phyloP scores from a whole-genome alignment of 2,113 vertebrate species.

The Trematocara variabile region DNA sequence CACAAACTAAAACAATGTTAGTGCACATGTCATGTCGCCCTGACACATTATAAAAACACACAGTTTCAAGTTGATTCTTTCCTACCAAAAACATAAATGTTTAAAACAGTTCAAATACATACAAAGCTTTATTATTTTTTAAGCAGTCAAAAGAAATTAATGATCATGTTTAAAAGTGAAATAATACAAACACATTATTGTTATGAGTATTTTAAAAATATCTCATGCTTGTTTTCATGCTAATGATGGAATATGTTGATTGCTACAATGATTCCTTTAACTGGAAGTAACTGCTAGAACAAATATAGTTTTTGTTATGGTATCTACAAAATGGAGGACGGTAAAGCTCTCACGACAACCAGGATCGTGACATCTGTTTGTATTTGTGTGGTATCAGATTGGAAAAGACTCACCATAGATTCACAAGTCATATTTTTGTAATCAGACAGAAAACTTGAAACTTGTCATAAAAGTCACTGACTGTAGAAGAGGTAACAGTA shows the following conservation, averaged over 20 bases:
- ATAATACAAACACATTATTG: not conserved
- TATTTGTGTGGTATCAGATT: not conserved
- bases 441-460: not conserved
- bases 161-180: not conserved
- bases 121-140: not conserved
- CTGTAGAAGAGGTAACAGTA: accelerated
- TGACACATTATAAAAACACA: accelerated
- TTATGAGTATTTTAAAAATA: accelerated
- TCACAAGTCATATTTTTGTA: not conserved
- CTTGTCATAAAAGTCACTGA: not conserved
- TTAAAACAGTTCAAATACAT: not conserved
- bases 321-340: not conserved
- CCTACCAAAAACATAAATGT: accelerated
- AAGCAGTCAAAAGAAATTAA: not conserved
- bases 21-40: not conserved
- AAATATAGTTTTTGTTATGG: accelerated
- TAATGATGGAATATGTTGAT: accelerated
- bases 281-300: not conserved
- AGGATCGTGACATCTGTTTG: not conserved
- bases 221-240: not conserved
- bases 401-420: not conserved
- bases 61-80: not conserved
- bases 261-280: not conserved
- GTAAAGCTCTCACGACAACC: not conserved
- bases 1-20: not conserved